A percentile compares a stretch with the other conserved stretches of the same genome.
Evolutionary conservation across 2,113 vertebrate species (phyloP).

Genomic region (Bubo bubo): DNA sequence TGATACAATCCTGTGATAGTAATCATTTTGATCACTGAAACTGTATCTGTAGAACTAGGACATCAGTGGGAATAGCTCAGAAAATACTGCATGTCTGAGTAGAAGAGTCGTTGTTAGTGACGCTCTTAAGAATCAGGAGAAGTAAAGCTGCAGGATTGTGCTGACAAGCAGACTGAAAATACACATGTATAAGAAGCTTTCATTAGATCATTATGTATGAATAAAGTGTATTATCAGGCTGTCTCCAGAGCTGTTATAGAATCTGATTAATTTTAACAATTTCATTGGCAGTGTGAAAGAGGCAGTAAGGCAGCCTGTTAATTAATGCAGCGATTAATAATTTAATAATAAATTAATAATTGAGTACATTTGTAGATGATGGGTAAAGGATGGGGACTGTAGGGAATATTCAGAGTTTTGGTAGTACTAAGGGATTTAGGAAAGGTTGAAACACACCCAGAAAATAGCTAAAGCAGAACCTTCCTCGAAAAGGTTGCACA

Average conservation of each 20-base stretch:
- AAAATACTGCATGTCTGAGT: rapidly evolving
- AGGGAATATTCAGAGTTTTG: neutral
- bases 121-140: neutral
- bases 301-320: neutral
- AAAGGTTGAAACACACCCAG: neutral
- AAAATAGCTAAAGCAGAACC: neutral
- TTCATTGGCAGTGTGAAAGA: neutral
- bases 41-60: neutral
- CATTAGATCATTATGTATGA: neutral
- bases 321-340: conserved; percentile 28
- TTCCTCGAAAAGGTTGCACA: neutral
- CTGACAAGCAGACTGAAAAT: neutral
- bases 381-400: neutral
- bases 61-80: neutral
- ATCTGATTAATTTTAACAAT: neutral
- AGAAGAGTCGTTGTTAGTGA: neutral
- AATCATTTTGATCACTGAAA: neutral
- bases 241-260: neutral
- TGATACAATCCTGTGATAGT: neutral
- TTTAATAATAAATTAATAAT: conserved; percentile 44
- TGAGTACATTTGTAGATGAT: neutral
- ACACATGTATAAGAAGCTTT: neutral
- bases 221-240: neutral
- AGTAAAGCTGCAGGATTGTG: neutral
- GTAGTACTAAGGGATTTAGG: neutral